Percentiles rank a stretch among this genome's conserved stretches.
Conservation (phyloP, 2,888 invertebrate species). For the Leptogaster cylindrica region DNA sequence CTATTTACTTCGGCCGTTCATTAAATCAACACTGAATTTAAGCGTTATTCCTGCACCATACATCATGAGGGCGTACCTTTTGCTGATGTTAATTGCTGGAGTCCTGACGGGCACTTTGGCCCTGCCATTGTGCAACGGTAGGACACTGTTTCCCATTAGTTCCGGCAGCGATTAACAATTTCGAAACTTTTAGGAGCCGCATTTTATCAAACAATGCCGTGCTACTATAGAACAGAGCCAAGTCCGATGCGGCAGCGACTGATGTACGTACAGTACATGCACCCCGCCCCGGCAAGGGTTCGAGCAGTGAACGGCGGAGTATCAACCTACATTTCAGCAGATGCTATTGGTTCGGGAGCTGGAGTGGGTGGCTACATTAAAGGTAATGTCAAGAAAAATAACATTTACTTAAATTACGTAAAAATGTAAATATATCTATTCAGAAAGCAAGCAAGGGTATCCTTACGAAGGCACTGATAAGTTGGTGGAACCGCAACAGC, state of each 20-base stretch:
- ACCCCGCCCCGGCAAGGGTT: slow-evolving; percentile 38
- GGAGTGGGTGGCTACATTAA: slow-evolving; percentile 45
- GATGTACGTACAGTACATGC: slow-evolving; percentile 50
- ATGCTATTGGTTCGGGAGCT: slow-evolving; percentile 46
- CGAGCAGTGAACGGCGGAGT: slow-evolving; percentile 46
- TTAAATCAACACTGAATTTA: too few species aligned
- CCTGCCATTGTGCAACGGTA: slow-evolving; percentile 21
- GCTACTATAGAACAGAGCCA: slow-evolving; percentile 43
- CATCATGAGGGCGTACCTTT: not conserved
- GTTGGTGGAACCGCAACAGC: not conserved
- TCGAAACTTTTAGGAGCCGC: not conserved
- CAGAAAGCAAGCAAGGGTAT: not conserved
- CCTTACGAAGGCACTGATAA: not conserved
- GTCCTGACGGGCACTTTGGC: not conserved
- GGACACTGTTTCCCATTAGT: not conserved
- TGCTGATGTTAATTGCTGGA: not conserved
- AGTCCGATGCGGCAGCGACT: slow-evolving; percentile 28
- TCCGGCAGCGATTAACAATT: not conserved
- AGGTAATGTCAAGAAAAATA: slow-evolving; percentile 13
- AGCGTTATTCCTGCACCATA: too few species aligned
- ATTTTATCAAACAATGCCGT: slow-evolving; percentile 40
- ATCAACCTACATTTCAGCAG: slow-evolving; percentile 48
- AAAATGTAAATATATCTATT: too few species aligned
- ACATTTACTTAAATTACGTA: too few species aligned
- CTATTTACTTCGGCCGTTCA: too few species aligned